Base-by-base conservation (phyloP, 2,113 vertebrate species). In the Peromyscus leucopus region DNA sequence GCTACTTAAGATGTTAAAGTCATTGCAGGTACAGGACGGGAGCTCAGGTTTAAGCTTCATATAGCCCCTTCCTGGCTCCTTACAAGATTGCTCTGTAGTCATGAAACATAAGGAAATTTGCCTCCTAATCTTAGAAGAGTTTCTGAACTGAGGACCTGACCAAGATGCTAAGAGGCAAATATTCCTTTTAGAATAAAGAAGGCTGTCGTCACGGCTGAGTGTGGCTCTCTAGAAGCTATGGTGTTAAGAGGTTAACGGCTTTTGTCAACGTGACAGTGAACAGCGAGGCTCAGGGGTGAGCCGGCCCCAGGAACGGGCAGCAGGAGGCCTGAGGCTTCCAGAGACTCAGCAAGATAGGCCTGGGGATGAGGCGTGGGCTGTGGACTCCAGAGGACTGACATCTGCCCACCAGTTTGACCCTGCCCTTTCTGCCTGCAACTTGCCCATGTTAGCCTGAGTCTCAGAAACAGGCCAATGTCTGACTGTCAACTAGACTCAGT, bases 71-170 rank as follows among this genome's bases (percentile, higher is more conserved):
- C n/a, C 19, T 31, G 31, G 33, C 46, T 93, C 63, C 69, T 95
- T 79, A 71, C 80, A 92, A 76, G 22, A 22, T 80, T 9, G 46
- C 36, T 94, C 71, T 59, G 33, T 13, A 36, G 55, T 61, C 90
- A 90, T 28, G 55, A 80, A 84, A 78, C 28, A 19, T 2, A 61
- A 93, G 65, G 89, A 46, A 65, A 33, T 42, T 74, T 61, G 28
- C 39, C 84, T 85, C 46, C 28, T 63, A 61, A 55, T 24, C 69
- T 75, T 74, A 21, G 1, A 1, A 46, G 36, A 33, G 31, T 51
- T 84, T 92, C 80, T 93, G 75, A 95, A 69, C 13, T 28, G 65
- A 96, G 55, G 16, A 79, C 26, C 42, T 59, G 51, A 55, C 42
- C 46, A 46, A 46, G 0, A 80, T 26, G 93, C n/a, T 42, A 65